Evolutionary conservation across 2,113 vertebrate genomes (phyloP), one percentile per base, ranked within the genome.

Genomic region (Cichladusa arquata): DNA sequence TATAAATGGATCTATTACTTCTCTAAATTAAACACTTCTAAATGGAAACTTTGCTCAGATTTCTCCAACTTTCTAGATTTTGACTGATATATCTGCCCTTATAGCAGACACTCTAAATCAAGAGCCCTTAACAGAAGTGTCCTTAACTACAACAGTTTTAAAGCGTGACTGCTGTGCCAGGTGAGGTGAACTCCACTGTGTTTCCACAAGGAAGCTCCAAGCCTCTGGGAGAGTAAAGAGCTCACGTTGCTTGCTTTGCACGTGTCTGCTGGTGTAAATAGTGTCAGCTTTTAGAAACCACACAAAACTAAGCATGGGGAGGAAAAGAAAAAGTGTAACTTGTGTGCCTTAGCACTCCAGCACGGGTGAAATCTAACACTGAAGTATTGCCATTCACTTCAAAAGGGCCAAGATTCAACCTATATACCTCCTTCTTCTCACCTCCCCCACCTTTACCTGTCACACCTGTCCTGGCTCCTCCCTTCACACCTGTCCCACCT

Each of bases 81-180:
- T 95, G 89, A 92, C 65, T 94, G 91, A 88, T 62, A 26, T 34
- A 72, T 19, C 61, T 86, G 44, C 71, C 83, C 72, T 91, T 54
- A 2, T 58, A 82, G 50, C n/a, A 95, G 79, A 87, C 56, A 86
- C 61, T 88, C 60, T 71, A 77, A 86, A 95, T 81, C 76, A 92
- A 96, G 90, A 94, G 88, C 73, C 42, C 82, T 94, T 90, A 81
- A 51, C 54, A 86, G 56, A 92, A 96, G 90, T 58, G 76, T 74
- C 51, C 81, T 95, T 78, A 93, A 64, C 86, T 57, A 0, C 38
- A 82, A 83, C 26, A 88, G 74, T 47, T 70, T 36, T 72, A 56
- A 87, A 85, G 51, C 2, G 0, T 45, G 65, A 70, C 60, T 83
- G 66, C 19, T 87, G 44, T 25, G 36, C 56, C 53, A 74, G 71